Evolutionary conservation across 2,888 invertebrate genomes (phyloP), one percentile per base, ranked within the genome.

Genomic region (Dolichopus griseipennis): DNA sequence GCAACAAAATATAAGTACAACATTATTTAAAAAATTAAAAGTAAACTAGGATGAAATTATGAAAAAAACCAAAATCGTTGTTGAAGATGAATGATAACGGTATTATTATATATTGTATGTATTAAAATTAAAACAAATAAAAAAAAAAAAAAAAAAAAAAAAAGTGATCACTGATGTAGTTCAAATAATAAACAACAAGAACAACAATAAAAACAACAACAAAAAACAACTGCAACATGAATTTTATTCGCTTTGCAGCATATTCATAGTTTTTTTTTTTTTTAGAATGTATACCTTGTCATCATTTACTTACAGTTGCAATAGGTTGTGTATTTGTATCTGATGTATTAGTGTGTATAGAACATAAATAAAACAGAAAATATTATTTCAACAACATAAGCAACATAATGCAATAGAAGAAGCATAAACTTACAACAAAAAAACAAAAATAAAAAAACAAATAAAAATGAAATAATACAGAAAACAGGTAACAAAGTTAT

Each of bases 41-140:
- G 2, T 3, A 18, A 52, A 52, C 15, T 12, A 9, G 4, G 9
- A 41, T 9, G 41, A 41, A 41, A 41, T 12, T 18, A 52, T 4
- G 18, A 15, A 52, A 27, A 27, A 27, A 27, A 27, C 27, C 5
- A 4, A 27, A 2, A 52, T 52, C 18, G 52, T 52, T n/a, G 52
- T 52, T 52, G 41, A 52, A 52, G 52, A 52, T 52, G 52, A 18
- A 52, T 15, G 52, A 52, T 52, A 52, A 52, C 52, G 52, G 52
- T 8, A 37, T 52, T 52, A 6, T 15, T 52, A 18, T 52, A n/a
- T 27, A 27, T 27, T 27, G 27, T 27, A 27, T 4, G 27, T n/a
- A n/a, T n/a, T n/a, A 27, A 27, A 27, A 27, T 5, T 27, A 27
- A 27, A 37, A 37, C 34, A 34, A 9, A 34, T 43, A 15, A 43